These are phyloP conservation scores for Thalpophila matura DNA, from an alignment of 2,888 invertebrate genomes.

Conservation along the genomic window DNA sequence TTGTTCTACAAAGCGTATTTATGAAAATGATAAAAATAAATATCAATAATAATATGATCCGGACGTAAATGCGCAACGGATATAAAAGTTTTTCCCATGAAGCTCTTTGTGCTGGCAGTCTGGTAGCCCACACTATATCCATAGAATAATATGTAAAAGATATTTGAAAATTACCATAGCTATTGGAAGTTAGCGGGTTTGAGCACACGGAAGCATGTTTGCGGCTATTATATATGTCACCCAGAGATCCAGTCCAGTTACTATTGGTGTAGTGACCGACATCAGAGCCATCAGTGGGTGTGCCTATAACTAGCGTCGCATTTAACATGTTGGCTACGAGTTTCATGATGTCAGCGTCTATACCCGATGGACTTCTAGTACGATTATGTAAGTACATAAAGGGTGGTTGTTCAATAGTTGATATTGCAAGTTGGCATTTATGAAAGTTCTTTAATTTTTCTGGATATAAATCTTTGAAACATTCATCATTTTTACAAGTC, in stretches of 20 bases:
- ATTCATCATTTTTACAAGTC: slow-evolving; percentile 63
- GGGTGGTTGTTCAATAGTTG: slow-evolving; percentile 78
- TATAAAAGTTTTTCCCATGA: slow-evolving; percentile 77
- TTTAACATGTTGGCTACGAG: slow-evolving; percentile 72
- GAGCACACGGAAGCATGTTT: slow-evolving; percentile 74
- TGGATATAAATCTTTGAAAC: slow-evolving; percentile 68
- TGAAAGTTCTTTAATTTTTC: slow-evolving; percentile 72
- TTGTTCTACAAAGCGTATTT: slow-evolving; percentile 66
- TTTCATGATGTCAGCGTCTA: slow-evolving; percentile 75
- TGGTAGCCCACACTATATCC: slow-evolving; percentile 78
- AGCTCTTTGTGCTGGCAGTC: slow-evolving; percentile 67
- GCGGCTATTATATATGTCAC: slow-evolving; percentile 71
- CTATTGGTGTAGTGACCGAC: slow-evolving; percentile 70
- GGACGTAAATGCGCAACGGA: slow-evolving; percentile 69
- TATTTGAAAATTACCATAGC: slow-evolving; percentile 78
- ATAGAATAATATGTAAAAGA: slow-evolving; percentile 76
- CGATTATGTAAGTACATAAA: slow-evolving; percentile 74
- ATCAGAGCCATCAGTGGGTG: slow-evolving; percentile 63
- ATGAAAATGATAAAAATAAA: slow-evolving; percentile 71
- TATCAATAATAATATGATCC: slow-evolving; percentile 67
- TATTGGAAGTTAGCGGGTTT: slow-evolving; percentile 69
- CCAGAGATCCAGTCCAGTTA: slow-evolving; percentile 81
- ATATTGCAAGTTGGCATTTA: slow-evolving; percentile 71
- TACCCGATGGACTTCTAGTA: slow-evolving; percentile 67
- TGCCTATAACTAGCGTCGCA: slow-evolving; percentile 71